A percentile compares a stretch with the other conserved stretches of the same genome.
Evolutionary conservation across 2,113 vertebrate species (phyloP).

Genomic region (Seriola dumerili): DNA sequence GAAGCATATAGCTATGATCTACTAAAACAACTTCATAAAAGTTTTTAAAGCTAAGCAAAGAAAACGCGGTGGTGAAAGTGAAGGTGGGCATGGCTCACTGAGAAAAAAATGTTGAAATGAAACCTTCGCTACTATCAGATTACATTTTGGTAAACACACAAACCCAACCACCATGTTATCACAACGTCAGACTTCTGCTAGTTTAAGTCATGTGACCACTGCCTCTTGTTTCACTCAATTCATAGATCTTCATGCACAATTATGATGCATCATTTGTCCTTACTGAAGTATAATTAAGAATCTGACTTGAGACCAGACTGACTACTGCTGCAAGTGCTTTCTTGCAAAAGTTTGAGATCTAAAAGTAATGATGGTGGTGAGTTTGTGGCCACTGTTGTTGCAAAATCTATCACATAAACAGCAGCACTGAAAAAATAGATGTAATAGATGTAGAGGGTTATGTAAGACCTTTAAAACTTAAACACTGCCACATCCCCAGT

Average conservation of each 20-base stretch:
- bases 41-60: background rate
- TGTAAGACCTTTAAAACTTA: background rate
- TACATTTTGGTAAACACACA: conserved; percentile 39
- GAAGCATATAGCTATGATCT: too few species aligned
- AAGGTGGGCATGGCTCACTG: background rate
- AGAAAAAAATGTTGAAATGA: conserved; percentile 22
- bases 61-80: conserved; percentile 15
- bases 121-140: background rate
- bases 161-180: conserved; percentile 43
- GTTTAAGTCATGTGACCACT: conserved; percentile 28
- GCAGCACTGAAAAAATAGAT: background rate
- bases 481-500: background rate
- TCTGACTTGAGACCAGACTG: background rate
- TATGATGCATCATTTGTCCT: background rate
- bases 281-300: background rate
- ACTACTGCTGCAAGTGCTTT: background rate
- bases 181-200: conserved; percentile 10
- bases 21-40: background rate
- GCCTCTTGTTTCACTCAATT: conserved; percentile 23
- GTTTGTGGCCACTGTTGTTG: background rate
- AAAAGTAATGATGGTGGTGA: background rate
- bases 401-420: background rate
- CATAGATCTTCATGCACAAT: background rate
- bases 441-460: background rate
- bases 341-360: background rate